Evolutionary conservation across 2,797 vertebrate genomes (phyloP), one percentile per base, ranked within the genome.

Genomic region (Streptopelia turtur): DNA sequence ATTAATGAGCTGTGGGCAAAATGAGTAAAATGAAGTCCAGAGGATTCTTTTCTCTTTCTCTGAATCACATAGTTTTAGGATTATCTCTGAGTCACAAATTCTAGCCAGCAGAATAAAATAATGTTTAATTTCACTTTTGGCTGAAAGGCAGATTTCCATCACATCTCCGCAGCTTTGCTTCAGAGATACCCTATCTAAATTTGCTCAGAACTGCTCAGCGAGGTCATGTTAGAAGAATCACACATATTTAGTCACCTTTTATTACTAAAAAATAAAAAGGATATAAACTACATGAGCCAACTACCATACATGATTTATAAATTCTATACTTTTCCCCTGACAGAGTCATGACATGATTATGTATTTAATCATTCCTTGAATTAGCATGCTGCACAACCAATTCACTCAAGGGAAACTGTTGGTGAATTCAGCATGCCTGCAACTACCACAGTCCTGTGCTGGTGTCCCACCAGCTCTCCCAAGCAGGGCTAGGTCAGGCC

Each of bases 61-160:
- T 52, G 53, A 92, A 88, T 76, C 84, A 56, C 68, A 65, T 68
- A 37, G 53, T 90, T 94, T 87, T 16, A 78, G 87, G 91, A 95
- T 95, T 96, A 87, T 96, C 85, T 93, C 59, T 93, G 77, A 95
- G 87, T 96, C 76, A 95, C 88, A 88, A 89, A 97, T 97, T 97
- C 93, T 95, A 93, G 70, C 14, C 70, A 93, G 63, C 74, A 83
- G 74, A 77, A 24, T 37, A 87, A 92, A 78, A 93, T 82, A 63
- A 74, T 11, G 45, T 91, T 96, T 94, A 83, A 96, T 95, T 97
- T 74, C 88, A 65, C 61, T 94, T 95, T 96, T 97, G 94, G 87
- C 87, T 97, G 94, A 87, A 94, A 96, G 92, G 96, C 83, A 97
- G 57, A 4, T 92, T 97, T 95, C 90, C 76, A 79, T 93, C 90